Evolutionary conservation across 2,888 invertebrate species (phyloP), one percentile per base, ranked within the genome.

Genomic region (Drosophila atripex): DNA sequence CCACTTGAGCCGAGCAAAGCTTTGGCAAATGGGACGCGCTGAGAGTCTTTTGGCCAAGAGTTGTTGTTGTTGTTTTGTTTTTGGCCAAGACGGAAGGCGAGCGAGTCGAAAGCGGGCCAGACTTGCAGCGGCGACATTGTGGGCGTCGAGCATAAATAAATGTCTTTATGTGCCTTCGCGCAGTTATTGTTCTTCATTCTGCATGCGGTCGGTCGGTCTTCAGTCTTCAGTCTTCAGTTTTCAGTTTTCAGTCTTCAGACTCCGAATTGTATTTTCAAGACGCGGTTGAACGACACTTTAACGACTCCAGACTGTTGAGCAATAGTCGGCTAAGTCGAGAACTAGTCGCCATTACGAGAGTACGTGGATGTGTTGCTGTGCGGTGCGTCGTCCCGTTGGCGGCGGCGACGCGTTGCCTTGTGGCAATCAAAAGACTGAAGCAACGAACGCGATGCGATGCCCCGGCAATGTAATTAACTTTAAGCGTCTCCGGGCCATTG

Each of bases 61-160:
- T 18, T 18, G 25, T 52, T 52, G 23, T 25, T 8, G 16, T 39
- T 39, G 8, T 39, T 38, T 12, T 39, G 16, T 9, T 39, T 60
- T 60, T 51, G 74, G 55, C 53, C 60, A 55, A 68, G 45, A 25
- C 49, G 45, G 49, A 43, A 18, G 43, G 21, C 18, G 32, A 57
- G 23, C 28, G 41, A 25, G 60, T 21, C 60, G 35, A 43, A 32
- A 38, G 43, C 28, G 51, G 46, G 32, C 32, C 46, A 54, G 64
- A 41, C 61, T 35, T 59, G 59, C 75, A 70, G 41, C 76, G 57
- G 71, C 56, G 68, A 58, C 65, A 64, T 75, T 75, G 83, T 87
- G 86, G 83, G 83, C 73, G 83, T 80, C 66, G 59, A 65, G 72
- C 74, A 76, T 76, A 73, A 86, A 87, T 85, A 78, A 78, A 76